A percentile compares a stretch with the other conserved stretches of the same genome.
These are phyloP conservation scores for Bembecia ichneumoniformis DNA, from an alignment of 2,888 invertebrate genomes.

Conservation along the genomic window DNA sequence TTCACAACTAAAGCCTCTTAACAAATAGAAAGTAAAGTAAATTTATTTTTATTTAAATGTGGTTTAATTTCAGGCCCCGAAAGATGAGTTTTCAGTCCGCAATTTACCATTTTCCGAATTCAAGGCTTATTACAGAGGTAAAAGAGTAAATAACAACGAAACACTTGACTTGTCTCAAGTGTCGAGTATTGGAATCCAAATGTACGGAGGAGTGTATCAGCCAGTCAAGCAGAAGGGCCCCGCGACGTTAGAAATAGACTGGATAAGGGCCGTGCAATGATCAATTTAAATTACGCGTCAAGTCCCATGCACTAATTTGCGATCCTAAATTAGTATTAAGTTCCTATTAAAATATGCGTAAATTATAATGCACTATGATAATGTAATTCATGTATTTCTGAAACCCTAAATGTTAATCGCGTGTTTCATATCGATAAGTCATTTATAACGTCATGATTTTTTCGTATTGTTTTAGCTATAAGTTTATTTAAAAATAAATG, in stretches of 20 bases:
- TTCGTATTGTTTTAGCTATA: too few relatives aligned
- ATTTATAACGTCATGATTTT: too few relatives aligned
- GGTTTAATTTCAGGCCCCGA: conserved; percentile 58
- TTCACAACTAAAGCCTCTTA: neutral
- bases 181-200: conserved; percentile 75
- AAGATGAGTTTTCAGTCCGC: conserved; percentile 64
- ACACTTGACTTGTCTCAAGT: conserved; percentile 71
- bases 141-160: conserved; percentile 66
- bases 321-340: too few relatives aligned
- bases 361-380: too few relatives aligned
- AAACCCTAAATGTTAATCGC: too few relatives aligned
- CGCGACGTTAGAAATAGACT: conserved; percentile 75
- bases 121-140: conserved; percentile 75
- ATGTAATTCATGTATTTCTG: too few relatives aligned
- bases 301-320: too few relatives aligned
- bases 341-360: too few relatives aligned
- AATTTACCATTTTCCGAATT: conserved; percentile 70
- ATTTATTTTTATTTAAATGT: neutral
- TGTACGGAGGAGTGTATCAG: conserved; percentile 77
- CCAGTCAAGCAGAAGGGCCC: conserved; percentile 75
- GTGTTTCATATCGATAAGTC: too few relatives aligned
- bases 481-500: too few relatives aligned
- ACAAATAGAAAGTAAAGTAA: neutral
- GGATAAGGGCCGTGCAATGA: conserved; percentile 58
- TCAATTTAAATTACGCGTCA: too few relatives aligned